A percentile compares a stretch with the other conserved stretches of the same genome.
phyloP scores from a whole-genome alignment of 2,888 invertebrate species.

The Holacanthella duospinosa region DNA sequence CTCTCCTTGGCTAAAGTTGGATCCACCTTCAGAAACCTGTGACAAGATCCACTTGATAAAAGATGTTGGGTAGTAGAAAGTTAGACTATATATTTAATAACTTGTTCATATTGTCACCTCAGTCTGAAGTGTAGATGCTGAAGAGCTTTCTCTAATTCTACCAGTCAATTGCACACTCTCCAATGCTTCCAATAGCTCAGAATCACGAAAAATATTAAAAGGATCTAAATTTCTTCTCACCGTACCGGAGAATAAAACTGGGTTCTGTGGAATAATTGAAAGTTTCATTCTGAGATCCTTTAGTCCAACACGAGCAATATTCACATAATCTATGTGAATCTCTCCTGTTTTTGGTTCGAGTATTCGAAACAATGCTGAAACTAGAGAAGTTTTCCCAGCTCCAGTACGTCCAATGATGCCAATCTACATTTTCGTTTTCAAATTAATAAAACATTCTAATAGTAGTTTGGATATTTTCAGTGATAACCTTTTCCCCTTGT shows the following conservation, averaged over 20 bases:
- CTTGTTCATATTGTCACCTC: background rate
- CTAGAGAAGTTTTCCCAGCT: background rate
- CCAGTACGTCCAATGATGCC: background rate
- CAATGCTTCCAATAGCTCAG: background rate
- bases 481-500: conserved; percentile 43
- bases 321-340: background rate
- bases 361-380: background rate
- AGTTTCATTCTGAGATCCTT: background rate
- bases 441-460: background rate
- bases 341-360: background rate
- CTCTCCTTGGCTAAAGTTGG: background rate
- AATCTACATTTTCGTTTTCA: background rate
- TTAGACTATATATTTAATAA: too few relatives aligned
- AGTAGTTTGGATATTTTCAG: background rate
- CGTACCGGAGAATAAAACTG: background rate
- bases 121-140: background rate
- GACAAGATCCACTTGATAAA: too few relatives aligned
- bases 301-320: background rate
- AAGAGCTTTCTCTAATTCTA: background rate
- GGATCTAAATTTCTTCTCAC: background rate
- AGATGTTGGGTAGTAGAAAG: too few relatives aligned
- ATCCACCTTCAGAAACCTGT: background rate
- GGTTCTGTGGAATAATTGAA: background rate
- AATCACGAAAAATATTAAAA: background rate
- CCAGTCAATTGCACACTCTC: background rate